Evolutionary conservation across 2,888 invertebrate species (phyloP).

Genomic region (Acrocera orbiculus): DNA sequence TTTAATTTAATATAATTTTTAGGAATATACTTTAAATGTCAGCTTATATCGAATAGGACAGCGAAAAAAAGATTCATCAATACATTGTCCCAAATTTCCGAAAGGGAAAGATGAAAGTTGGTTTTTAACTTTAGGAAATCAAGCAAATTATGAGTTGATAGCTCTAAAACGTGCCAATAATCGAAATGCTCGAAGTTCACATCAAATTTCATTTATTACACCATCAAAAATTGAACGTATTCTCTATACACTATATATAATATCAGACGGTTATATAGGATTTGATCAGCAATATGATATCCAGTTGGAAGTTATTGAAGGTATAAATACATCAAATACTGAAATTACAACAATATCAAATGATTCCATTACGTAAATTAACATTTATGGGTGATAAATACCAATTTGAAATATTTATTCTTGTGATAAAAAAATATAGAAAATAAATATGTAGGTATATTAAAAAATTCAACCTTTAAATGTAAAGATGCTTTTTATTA

Average conservation of each 20-base stretch:
- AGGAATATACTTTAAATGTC: constrained; percentile 52
- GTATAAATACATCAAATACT: background rate
- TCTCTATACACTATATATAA: constrained; percentile 61
- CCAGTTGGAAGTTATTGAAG: constrained; percentile 33
- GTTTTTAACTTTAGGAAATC: constrained; percentile 71
- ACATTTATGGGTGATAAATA: no score
- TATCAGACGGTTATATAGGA: constrained; percentile 87
- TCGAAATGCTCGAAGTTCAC: constrained; percentile 32
- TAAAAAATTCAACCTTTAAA: no score
- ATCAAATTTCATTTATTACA: constrained; percentile 42
- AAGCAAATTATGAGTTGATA: constrained; percentile 50
- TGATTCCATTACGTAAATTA: no score
- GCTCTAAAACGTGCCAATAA: constrained; percentile 61
- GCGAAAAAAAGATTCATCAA: constrained; percentile 46
- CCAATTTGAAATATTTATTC: no score
- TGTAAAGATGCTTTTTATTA: no score
- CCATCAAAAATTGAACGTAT: constrained; percentile 52
- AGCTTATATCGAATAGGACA: constrained; percentile 37
- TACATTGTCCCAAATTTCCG: constrained; percentile 70
- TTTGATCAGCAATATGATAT: constrained; percentile 74
- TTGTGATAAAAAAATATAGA: no score
- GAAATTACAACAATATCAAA: no score
- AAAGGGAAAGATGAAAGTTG: constrained; percentile 93
- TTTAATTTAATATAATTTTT: constrained; percentile 1
- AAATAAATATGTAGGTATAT: no score